These are phyloP conservation scores for Smittia aterrima DNA, from an alignment of 2,888 invertebrate genomes.

Conservation along the genomic window DNA sequence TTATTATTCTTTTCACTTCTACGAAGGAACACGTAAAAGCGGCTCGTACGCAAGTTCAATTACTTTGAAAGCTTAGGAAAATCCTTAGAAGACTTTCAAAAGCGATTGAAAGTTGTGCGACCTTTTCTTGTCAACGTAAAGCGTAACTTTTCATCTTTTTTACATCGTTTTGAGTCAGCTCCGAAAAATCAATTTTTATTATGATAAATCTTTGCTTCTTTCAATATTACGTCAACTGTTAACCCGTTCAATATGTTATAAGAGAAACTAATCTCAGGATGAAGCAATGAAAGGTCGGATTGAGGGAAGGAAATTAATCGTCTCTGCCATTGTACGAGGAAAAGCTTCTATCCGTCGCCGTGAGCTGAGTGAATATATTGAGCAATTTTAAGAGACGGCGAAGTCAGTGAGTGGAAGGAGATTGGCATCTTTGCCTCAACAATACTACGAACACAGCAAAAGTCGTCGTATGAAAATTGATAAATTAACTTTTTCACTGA, in stretches of 20 bases:
- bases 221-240: neutral
- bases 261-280: slow-evolving; percentile 13
- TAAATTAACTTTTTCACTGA: slow-evolving; percentile 22
- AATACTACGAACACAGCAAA: neutral
- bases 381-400: neutral
- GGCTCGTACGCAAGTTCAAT: too few species aligned
- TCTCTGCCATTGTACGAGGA: slow-evolving; percentile 10
- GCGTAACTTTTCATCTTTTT: neutral
- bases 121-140: neutral
- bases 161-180: neutral
- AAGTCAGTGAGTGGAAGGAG: neutral
- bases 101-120: too few species aligned
- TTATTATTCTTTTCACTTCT: neutral
- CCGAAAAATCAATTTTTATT: neutral
- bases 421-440: neutral
- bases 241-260: slow-evolving; percentile 1
- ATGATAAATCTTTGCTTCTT: neutral
- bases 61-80: too few species aligned
- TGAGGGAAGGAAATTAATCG: slow-evolving; percentile 37
- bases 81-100: too few species aligned
- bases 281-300: neutral
- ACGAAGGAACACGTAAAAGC: neutral
- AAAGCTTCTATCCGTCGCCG: slow-evolving; percentile 5
- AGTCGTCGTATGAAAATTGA: slow-evolving; percentile 12
- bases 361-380: neutral